Conservation (phyloP, 2,888 invertebrate species). For the Dichetophora obliterata region DNA sequence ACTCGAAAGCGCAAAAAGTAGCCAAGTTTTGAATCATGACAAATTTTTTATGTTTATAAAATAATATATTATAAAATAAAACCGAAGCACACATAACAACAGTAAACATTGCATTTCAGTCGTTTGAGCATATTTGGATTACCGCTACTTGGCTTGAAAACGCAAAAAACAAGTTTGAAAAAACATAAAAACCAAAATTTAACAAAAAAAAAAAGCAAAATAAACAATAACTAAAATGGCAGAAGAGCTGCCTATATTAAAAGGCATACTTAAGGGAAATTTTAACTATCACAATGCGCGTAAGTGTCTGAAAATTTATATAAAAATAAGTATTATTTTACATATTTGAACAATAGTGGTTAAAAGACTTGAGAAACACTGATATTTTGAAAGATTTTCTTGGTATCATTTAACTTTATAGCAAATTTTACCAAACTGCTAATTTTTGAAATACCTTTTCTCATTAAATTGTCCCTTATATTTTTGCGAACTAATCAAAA, state of each 20-base stretch:
- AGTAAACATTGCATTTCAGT: constrained; percentile 41
- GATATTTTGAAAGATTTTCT: too few relatives aligned
- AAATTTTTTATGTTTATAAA: too few relatives aligned
- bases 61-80: background rate
- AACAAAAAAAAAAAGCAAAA: background rate
- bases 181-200: constrained; percentile 26
- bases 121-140: constrained; percentile 38
- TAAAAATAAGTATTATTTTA: too few relatives aligned
- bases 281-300: constrained; percentile 94
- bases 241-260: constrained; percentile 91
- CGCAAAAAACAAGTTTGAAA: constrained; percentile 21
- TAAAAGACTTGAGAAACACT: too few relatives aligned
- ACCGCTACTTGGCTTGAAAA: constrained; percentile 23
- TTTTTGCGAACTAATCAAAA: too few relatives aligned
- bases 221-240: constrained; percentile 74
- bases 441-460: too few relatives aligned
- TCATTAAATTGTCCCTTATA: too few relatives aligned
- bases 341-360: too few relatives aligned
- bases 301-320: constrained; percentile 73
- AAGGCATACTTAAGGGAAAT: constrained; percentile 91
- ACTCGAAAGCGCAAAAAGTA: background rate
- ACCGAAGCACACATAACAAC: constrained; percentile 5
- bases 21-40: constrained; percentile 11
- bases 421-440: too few relatives aligned
- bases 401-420: too few relatives aligned